These are phyloP conservation scores for Scrobipalpa costella DNA, from an alignment of 2,888 invertebrate species.

Conservation along the genomic window DNA sequence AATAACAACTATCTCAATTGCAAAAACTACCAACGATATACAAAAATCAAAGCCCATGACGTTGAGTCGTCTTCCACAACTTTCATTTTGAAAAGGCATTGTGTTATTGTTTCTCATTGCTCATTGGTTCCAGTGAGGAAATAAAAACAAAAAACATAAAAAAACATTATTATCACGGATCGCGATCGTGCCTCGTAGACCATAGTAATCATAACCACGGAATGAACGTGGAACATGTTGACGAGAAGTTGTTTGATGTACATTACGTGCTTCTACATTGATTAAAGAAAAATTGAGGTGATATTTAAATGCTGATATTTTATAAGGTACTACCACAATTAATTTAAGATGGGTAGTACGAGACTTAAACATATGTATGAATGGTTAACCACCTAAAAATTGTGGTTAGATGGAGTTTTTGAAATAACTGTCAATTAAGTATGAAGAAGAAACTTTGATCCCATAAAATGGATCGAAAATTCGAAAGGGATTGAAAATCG, in stretches of 20 bases:
- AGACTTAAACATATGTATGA: too few species aligned
- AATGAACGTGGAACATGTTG: background rate
- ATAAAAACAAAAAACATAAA: conserved; percentile 57
- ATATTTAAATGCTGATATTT: background rate
- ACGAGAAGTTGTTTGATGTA: background rate
- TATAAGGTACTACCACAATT: too few species aligned
- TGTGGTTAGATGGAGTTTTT: too few species aligned
- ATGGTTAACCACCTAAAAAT: too few species aligned
- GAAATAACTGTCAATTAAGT: too few species aligned
- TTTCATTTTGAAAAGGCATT: conserved; percentile 22
- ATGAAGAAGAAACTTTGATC: too few species aligned
- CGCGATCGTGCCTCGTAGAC: conserved; percentile 54
- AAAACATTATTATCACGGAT: conserved; percentile 50
- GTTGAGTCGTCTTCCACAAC: background rate
- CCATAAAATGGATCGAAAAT: too few species aligned
- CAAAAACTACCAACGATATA: background rate
- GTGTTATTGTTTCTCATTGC: conserved; percentile 35
- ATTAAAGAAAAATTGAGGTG: background rate
- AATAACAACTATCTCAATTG: background rate
- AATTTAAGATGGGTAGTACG: too few species aligned
- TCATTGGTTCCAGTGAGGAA: conserved; percentile 57
- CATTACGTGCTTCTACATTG: background rate
- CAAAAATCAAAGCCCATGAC: background rate
- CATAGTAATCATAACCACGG: conserved; percentile 43
- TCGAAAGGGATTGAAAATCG: too few species aligned